Evolutionary conservation across 2,797 vertebrate species (phyloP), one percentile per base, ranked within the genome.

Genomic region (Lates japonicus): DNA sequence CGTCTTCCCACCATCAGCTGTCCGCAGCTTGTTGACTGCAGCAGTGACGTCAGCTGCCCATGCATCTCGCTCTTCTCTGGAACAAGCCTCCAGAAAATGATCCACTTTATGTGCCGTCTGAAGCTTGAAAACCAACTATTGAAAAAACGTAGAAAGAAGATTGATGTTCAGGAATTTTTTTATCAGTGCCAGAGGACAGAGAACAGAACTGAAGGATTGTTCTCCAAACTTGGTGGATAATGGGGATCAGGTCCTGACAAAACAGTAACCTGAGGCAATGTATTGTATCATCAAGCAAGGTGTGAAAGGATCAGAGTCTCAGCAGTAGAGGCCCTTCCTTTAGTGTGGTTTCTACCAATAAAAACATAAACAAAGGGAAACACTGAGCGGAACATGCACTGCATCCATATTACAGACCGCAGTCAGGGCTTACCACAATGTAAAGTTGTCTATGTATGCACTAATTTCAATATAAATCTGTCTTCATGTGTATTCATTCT

Each of bases 41-140:
- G 94, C 94, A 0, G 90, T 94, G 88, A 99, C 97, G 88, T 96
- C 96, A 16, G 92, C 91, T 10, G 97, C 97, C 98, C 98, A 99
- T 41, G 96, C 93, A 0, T 99, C 98, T 46, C 98, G 93, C 82
- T 98, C 96, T 86, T 98, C 97, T 57, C 97, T 94, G 48, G 96
- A 98, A 86, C 97, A 97, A 61, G 97, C 97, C 92, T 99, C 97
- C 84, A 99, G 92, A 76, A 97, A 98, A 81, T 98, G 96, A 62
- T 97, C 96, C 29, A 95, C 96, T 6, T 95, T 95, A 14, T 93
- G 96, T 67, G 90, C 94, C 19, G 97, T 97, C 90, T 92, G 95
- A 70, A 99, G 92, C 87, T 96, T 98, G 72, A 99, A 94, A 70
- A 98, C 95, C 66, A 98, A 82, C 98, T 99, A 61, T 46, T 10